These are phyloP conservation scores for Phataginus tetradactyla DNA, from an alignment of 2,797 vertebrate species.

Conservation along the genomic window DNA sequence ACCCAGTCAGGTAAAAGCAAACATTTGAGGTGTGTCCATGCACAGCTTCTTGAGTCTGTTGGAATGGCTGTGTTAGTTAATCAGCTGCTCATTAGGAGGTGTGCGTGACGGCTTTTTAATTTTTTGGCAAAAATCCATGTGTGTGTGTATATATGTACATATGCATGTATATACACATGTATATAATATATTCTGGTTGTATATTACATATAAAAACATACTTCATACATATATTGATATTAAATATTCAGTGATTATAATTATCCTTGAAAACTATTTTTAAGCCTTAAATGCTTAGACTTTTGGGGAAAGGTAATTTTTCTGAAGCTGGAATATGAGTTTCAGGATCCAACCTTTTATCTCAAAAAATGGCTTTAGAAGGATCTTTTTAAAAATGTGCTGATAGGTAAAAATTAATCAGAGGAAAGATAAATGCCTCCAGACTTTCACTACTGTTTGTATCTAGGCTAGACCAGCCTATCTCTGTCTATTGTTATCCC, in stretches of 20 bases:
- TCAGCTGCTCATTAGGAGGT: background rate
- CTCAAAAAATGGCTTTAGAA: conserved; percentile 71
- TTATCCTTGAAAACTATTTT: background rate
- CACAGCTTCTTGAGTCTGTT: background rate
- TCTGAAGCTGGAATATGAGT: background rate
- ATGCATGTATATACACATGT: background rate
- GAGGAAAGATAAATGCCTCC: conserved; percentile 80
- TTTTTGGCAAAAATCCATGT: background rate
- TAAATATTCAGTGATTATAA: background rate
- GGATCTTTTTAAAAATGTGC: conserved; percentile 78
- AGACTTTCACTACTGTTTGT: conserved; percentile 82
- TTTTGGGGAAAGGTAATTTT: conserved; percentile 1
- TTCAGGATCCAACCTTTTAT: conserved; percentile 68
- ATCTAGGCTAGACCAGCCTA: conserved; percentile 81
- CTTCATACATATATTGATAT: background rate
- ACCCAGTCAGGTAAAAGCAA: background rate
- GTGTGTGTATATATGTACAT: background rate
- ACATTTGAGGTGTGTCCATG: background rate
- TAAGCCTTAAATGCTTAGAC: background rate
- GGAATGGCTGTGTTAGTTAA: background rate
- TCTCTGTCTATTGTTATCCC: conserved; percentile 80
- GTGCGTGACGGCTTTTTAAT: background rate
- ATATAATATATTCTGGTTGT: background rate
- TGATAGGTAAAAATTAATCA: conserved; percentile 84
- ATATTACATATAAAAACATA: background rate